Evolutionary conservation across 2,797 vertebrate species (phyloP).

Genomic region (Pseudomugil gertrudae): DNA sequence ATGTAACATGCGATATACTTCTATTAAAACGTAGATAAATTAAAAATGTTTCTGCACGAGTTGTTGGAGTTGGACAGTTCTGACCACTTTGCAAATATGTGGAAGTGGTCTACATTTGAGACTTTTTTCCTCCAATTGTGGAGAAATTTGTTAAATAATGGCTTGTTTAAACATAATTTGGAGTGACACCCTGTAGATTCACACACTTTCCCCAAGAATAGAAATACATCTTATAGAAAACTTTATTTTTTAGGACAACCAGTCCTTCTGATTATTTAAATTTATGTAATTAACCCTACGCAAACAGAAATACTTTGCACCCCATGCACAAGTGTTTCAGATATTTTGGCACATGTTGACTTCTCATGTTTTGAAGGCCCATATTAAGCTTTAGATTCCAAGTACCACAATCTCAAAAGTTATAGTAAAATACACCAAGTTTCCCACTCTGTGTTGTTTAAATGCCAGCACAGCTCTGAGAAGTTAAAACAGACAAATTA

Average conservation of each 20-base stretch:
- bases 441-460: background rate
- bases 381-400: background rate
- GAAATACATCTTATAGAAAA: no score
- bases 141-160: background rate
- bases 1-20: background rate
- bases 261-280: background rate
- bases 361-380: background rate
- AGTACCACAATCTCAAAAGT: background rate
- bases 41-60: background rate
- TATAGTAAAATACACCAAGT: background rate
- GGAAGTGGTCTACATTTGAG: no score
- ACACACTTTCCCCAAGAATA: background rate
- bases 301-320: background rate
- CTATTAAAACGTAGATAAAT: background rate
- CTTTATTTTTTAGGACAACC: background rate
- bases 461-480: background rate
- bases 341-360: conserved; percentile 12
- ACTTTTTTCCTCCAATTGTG: background rate
- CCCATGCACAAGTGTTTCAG: background rate
- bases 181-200: background rate
- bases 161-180: background rate
- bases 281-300: background rate
- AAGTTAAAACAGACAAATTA: conserved; percentile 11
- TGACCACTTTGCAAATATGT: background rate
- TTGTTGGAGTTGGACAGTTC: background rate